Evolutionary conservation across 2,797 vertebrate species (phyloP).

Genomic region (Holocentrus rufus): DNA sequence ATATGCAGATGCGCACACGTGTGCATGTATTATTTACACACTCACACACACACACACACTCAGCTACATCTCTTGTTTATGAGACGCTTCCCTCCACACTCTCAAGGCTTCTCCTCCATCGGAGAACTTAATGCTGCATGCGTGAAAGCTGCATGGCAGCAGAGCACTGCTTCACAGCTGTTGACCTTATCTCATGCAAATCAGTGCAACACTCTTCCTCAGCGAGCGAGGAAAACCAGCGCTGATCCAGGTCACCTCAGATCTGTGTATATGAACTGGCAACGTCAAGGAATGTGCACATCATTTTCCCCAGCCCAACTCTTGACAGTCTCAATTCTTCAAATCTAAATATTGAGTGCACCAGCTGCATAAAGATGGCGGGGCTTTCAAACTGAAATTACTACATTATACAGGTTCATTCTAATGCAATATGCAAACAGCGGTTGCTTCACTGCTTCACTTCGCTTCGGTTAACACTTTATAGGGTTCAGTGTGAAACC

Average conservation of each 20-base stretch:
- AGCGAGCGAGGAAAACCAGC: slow-evolving; percentile 27
- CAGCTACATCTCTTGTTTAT: not conserved
- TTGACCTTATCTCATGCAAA: slow-evolving; percentile 65
- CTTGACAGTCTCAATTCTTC: not conserved
- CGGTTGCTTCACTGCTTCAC: not conserved
- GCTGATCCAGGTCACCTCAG: slow-evolving; percentile 41
- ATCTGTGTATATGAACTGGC: slow-evolving; percentile 37
- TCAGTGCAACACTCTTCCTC: slow-evolving; percentile 22
- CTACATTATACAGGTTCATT: not conserved
- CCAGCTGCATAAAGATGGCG: slow-evolving; percentile 12
- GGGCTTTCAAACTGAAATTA: slow-evolving; percentile 5
- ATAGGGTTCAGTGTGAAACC: no score
- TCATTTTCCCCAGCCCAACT: slow-evolving; percentile 28
- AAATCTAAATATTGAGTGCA: not conserved
- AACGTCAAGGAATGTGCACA: slow-evolving; percentile 17
- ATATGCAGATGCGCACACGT: not conserved
- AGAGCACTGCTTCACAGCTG: slow-evolving; percentile 11
- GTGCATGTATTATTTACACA: no score
- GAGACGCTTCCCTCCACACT: not conserved
- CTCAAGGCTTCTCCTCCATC: not conserved
- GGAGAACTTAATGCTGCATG: not conserved
- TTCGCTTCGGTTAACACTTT: no score
- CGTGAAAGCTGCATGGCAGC: slow-evolving; percentile 15
- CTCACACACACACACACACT: not conserved
- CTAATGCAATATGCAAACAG: not conserved